A percentile compares a stretch with the other conserved stretches of the same genome.
Evolutionary conservation across 2,797 vertebrate species (phyloP).

Genomic region (Triplophysa yarkandensis): DNA sequence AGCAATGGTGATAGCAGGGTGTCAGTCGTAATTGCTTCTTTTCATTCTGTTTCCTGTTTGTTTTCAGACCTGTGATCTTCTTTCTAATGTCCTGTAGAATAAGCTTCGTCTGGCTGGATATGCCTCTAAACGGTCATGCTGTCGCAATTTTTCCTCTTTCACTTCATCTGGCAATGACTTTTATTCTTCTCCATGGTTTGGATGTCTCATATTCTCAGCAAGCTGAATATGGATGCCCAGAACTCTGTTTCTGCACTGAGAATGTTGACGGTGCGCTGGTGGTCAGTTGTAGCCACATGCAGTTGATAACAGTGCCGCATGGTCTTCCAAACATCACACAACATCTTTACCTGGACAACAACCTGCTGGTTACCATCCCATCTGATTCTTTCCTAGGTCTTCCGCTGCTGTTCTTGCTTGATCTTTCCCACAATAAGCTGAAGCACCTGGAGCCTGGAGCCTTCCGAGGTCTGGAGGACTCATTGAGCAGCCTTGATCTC

Average conservation of each 20-base stretch:
- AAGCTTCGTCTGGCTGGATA: slow-evolving; percentile 26
- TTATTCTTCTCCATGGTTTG: slow-evolving; percentile 64
- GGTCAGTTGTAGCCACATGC: slow-evolving; percentile 79
- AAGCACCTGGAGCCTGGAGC: slow-evolving; percentile 72
- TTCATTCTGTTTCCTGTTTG: slow-evolving; percentile 25
- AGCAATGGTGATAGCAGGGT: slow-evolving; percentile 42
- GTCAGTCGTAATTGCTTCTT: slow-evolving; percentile 44
- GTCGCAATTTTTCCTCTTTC: slow-evolving; percentile 48
- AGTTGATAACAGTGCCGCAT: slow-evolving; percentile 71
- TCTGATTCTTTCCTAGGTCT: slow-evolving; percentile 76
- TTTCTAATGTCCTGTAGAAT: slow-evolving; percentile 19
- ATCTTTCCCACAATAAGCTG: slow-evolving; percentile 81
- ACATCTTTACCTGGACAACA: slow-evolving; percentile 82
- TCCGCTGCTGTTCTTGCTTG: slow-evolving; percentile 75
- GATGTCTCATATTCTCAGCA: slow-evolving; percentile 59
- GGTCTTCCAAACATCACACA: slow-evolving; percentile 81
- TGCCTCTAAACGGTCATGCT: slow-evolving; percentile 21
- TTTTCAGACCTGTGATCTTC: not conserved
- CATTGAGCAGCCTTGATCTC: slow-evolving; percentile 75
- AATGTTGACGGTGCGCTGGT: slow-evolving; percentile 60
- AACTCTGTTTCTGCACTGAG: slow-evolving; percentile 75
- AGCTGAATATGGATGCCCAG: slow-evolving; percentile 63
- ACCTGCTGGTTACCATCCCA: slow-evolving; percentile 76
- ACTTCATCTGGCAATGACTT: slow-evolving; percentile 57
- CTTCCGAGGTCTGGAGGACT: slow-evolving; percentile 73